Conservation (phyloP, 2,888 invertebrate genomes). For the Parnassius smintheus region DNA sequence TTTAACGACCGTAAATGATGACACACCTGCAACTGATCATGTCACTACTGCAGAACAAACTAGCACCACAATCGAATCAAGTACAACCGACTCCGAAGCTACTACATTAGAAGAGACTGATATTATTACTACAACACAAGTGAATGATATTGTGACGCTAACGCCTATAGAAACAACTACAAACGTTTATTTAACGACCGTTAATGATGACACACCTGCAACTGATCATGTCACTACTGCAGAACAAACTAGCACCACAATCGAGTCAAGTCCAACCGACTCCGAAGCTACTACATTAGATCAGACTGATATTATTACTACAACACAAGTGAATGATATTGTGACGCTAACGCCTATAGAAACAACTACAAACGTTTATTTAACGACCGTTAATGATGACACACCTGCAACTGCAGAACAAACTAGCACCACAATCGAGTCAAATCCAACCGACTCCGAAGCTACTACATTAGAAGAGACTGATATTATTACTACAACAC, state of each 20-base stretch:
- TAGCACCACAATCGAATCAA: constrained; percentile 4
- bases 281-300: not conserved
- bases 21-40: not conserved
- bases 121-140: too few species aligned
- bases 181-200: too few species aligned
- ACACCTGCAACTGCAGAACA: not conserved
- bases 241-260: constrained; percentile 1
- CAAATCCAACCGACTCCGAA: constrained; percentile 4
- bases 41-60: not conserved
- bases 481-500: too few species aligned
- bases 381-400: too few species aligned
- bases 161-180: not conserved
- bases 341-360: too few species aligned
- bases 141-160: too few species aligned
- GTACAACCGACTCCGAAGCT: not conserved
- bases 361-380: not conserved
- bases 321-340: too few species aligned
- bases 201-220: too few species aligned
- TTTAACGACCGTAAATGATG: too few species aligned
- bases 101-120: not conserved
- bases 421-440: constrained; percentile 2
- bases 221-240: constrained; percentile 4
- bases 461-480: not conserved
- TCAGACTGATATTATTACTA: too few species aligned
- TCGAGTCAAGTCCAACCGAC: constrained; percentile 7